Evolutionary conservation across 2,113 vertebrate genomes (phyloP), one percentile per base, ranked within the genome.

Genomic region (Etheostoma cragini): DNA sequence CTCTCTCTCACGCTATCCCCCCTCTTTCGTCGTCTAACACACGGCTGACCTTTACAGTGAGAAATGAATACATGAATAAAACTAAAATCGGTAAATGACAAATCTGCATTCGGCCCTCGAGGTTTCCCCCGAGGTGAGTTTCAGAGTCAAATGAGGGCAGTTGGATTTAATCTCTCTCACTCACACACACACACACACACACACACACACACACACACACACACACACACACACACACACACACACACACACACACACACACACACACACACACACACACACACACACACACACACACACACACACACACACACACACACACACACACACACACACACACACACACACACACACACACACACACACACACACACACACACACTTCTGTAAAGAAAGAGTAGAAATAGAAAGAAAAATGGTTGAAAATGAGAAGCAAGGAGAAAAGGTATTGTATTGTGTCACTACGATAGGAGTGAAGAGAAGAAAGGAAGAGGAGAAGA

Each of bases 51-150:
- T 93, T 94, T 93, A 86, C 83, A 90, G 81, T 82, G 77, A 82
- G 83, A 86, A 90, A 90, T 87, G 83, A 92, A 92, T 92, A 87
- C 81, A 93, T 92, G 92, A 93, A 93, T 93, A 91, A 88, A 88
- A 90, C 66, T 84, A 72, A 90, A 92, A 87, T 89, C 87, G 82
- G 87, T 77, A 93, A 93, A 93, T 90, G 90, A 93, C 90, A 93
- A 90, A 93, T 91, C 89, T 93, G 91, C 89, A 93, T 94, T 92
- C 85, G 83, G 74, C 87, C 84, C 88, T 80, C 15, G 13, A 74
- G 89, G 85, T 76, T 86, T 88, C 82, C 86, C 83, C 80, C 0
- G 66, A 82, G 86, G 81, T 84, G 74, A 71, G 82, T 19, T 85
- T 82, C 84, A 88, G 62, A 92, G 88, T 92, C 88, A 92, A 92